Base-by-base conservation (phyloP, 2,888 invertebrate genomes). In the Drosophila nigritarsus region DNA sequence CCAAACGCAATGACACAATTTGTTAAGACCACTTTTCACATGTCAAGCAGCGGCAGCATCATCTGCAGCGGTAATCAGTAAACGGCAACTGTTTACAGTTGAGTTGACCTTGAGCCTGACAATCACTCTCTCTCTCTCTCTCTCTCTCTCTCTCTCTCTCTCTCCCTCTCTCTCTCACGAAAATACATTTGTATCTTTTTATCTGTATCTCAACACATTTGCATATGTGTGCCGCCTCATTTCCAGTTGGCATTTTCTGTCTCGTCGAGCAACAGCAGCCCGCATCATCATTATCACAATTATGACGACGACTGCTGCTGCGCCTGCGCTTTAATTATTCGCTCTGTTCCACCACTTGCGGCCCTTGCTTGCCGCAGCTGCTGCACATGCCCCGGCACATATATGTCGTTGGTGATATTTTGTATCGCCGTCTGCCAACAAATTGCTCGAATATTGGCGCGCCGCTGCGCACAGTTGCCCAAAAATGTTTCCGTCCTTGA, bases 221-320 rank as follows among this genome's bases (percentile, higher is more conserved):
- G 75, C 61, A 59, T 68, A 42, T 65, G 50, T 89, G 85, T 89
- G 85, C 64, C 75, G 90, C 89, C 84, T 90, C 89, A 90, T 86
- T 90, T 86, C 85, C 85, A 83, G 83, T 88, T 74, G 89, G 87
- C 65, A 90, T 86, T 86, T 85, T 64, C 67, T 78, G 88, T 68
- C 48, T 64, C 62, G 61, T 27, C 60, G 58, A 66, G 62, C 30
- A 20, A 54, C 48, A 40, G 27, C 51, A 65, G 76, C 66, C 64
- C 80, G 69, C 80, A 76, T 72, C 80, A 76, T 72, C 73, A 83
- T 80, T 79, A 72, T 65, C 76, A 30, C 38, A n/a, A 60, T 38
- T 20, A 24, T 24, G 45, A 34, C 9, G 7, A 18, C 61, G 29
- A 34, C 49, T 6, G 32, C 65, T 49, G 48, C 48, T 36, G 59